A percentile compares a stretch with the other conserved stretches of the same genome.
phyloP scores from a whole-genome alignment of 2,113 vertebrate species.

The Campylomormyrus numenius region DNA sequence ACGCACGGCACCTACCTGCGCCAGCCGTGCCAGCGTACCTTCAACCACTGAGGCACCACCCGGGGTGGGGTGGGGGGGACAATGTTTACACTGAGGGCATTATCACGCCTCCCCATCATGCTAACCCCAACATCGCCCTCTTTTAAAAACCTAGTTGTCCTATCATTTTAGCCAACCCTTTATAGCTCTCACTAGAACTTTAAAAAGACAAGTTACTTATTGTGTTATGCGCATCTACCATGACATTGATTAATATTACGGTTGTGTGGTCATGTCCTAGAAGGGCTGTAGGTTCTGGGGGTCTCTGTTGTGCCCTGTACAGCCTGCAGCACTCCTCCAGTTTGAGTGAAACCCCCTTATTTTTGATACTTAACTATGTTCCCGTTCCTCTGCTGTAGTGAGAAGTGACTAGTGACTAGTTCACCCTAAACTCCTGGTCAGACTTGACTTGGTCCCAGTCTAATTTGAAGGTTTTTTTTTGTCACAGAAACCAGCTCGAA shows the following conservation, averaged over 20 bases:
- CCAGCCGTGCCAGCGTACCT: conserved; percentile 87
- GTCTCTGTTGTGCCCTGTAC: background rate
- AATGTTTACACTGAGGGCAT: conserved; percentile 54
- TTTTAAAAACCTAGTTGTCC: background rate
- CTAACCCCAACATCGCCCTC: background rate
- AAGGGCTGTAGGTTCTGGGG: background rate
- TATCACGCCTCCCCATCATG: conserved; percentile 29
- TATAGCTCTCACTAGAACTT: background rate
- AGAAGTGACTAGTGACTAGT: background rate
- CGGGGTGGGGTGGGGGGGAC: conserved; percentile 13
- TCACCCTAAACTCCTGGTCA: background rate
- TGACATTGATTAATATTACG: background rate
- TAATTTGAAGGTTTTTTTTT: background rate
- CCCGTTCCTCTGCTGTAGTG: background rate
- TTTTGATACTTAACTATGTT: background rate
- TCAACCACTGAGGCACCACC: conserved; percentile 74
- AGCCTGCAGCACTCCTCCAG: background rate
- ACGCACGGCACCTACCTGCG: conserved; percentile 76
- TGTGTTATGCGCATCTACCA: background rate
- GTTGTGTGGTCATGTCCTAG: background rate
- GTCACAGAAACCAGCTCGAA: background rate
- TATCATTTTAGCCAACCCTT: background rate
- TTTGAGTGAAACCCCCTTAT: background rate
- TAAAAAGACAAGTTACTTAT: background rate
- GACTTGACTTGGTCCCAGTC: background rate